These are phyloP conservation scores for Callimorpha dominula DNA, from an alignment of 2,888 invertebrate species.

Conservation along the genomic window DNA sequence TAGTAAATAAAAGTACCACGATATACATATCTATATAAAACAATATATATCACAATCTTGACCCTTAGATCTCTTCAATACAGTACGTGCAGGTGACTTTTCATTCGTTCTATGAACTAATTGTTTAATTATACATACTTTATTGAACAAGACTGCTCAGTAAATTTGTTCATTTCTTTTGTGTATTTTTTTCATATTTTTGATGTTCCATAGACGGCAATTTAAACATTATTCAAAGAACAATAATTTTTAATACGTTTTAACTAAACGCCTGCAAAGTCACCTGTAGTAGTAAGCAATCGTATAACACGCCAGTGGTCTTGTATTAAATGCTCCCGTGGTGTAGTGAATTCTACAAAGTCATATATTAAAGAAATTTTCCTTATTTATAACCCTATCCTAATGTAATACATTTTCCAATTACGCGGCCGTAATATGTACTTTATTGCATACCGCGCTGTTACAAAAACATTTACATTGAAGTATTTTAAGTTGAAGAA, in stretches of 20 bases:
- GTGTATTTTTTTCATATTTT: background rate
- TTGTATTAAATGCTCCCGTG: constrained; percentile 70
- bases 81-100: constrained; percentile 38
- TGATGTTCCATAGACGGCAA: background rate
- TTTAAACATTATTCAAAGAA: background rate
- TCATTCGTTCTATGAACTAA: background rate
- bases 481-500: constrained; percentile 52
- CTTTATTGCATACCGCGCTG: constrained; percentile 32
- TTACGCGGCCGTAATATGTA: constrained; percentile 40
- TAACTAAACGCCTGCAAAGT: background rate
- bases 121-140: background rate
- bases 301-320: constrained; percentile 50
- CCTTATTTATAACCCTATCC: constrained; percentile 61
- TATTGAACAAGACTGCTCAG: background rate
- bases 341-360: constrained; percentile 57
- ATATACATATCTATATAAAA: constrained; percentile 44
- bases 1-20: constrained; percentile 48
- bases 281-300: constrained; percentile 36
- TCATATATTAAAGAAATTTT: constrained; percentile 64
- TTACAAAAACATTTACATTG: constrained; percentile 36
- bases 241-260: background rate
- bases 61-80: constrained; percentile 55
- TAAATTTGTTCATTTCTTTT: background rate
- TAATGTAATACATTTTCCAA: constrained; percentile 49
- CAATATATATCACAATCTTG: constrained; percentile 62